Evolutionary conservation across 1,140 invertebrate genomes (phyloP), one percentile per base, ranked within the genome.

Genomic region (Carcinoscorpius rotundicauda): DNA sequence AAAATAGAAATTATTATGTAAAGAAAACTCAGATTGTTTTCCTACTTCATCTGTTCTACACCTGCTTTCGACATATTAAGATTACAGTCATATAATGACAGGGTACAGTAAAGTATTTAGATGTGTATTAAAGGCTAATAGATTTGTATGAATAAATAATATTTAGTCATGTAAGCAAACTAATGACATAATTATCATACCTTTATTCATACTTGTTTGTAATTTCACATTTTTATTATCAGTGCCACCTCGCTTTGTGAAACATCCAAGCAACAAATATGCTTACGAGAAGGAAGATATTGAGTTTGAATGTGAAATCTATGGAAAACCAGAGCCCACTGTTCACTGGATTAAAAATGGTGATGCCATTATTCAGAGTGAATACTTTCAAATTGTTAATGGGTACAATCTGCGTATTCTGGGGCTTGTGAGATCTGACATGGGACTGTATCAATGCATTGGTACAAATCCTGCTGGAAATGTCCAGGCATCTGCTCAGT

Each of bases 401-500:
- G 79, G 79, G n/a, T 75, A 87, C 72, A 89, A 90, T 77, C 81
- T 98, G 64, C 84, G 88, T 71, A 97, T 98, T 73, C 86, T 94
- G 66, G 95, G 95, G 9, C 81, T 97, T 56, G 81, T 98, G 64
- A 75, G 78, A 55, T 84, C 86, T 67, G 95, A 98, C 79, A 85
- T 88, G 57, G 94, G 93, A 56, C 87, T 97, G 77, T 98, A 97
- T 77, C 93, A 97, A 78, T 98, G 95, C 78, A 81, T 91, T 62
- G 94, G 88, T 9, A 78, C 81, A 10, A 97, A 97, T 78, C 78
- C 86, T 3, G 88, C 89, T 9, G 93, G 93, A 58, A 88, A 85
- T 72, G 83, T 92, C 9, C 89, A 93, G 77, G 84, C 89, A 0
- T 83, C 86, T 48, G 87, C 93, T 3, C 85, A 88, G 66, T 81